phyloP scores from a whole-genome alignment of 2,888 invertebrate genomes.

The Colletes collaris region DNA sequence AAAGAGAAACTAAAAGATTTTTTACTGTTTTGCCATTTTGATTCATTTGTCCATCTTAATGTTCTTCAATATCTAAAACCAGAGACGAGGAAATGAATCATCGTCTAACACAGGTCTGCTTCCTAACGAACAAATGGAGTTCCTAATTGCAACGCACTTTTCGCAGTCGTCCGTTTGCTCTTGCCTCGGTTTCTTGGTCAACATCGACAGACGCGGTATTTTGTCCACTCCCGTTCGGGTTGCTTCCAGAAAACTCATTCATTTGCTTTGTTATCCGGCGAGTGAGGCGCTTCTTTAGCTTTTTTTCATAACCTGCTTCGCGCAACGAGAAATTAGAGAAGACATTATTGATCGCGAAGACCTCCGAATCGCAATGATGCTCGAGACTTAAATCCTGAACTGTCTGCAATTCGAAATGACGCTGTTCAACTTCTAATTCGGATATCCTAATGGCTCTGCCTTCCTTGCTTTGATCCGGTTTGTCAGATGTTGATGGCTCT shows the following conservation, averaged over 20 bases:
- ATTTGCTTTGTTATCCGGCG: neutral
- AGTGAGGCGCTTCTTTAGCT: neutral
- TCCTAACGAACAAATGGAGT: neutral
- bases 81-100: neutral
- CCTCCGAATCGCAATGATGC: neutral
- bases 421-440: neutral
- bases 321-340: slow-evolving; percentile 30
- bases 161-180: neutral
- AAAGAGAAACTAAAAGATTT: neutral
- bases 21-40: neutral
- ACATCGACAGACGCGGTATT: neutral
- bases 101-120: neutral
- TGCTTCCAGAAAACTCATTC: neutral
- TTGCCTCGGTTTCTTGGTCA: neutral
- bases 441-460: neutral
- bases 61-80: slow-evolving; percentile 1
- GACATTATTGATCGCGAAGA: slow-evolving; percentile 18
- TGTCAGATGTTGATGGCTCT: neutral
- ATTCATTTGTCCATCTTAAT: neutral
- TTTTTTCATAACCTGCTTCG: neutral
- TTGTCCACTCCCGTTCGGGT: neutral
- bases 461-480: neutral
- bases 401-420: neutral
- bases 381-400: neutral
- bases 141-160: neutral